A percentile compares a stretch with the other conserved stretches of the same genome.
These are phyloP conservation scores for Tenodera sinensis DNA, from an alignment of 2,888 invertebrate species.

Conservation along the genomic window DNA sequence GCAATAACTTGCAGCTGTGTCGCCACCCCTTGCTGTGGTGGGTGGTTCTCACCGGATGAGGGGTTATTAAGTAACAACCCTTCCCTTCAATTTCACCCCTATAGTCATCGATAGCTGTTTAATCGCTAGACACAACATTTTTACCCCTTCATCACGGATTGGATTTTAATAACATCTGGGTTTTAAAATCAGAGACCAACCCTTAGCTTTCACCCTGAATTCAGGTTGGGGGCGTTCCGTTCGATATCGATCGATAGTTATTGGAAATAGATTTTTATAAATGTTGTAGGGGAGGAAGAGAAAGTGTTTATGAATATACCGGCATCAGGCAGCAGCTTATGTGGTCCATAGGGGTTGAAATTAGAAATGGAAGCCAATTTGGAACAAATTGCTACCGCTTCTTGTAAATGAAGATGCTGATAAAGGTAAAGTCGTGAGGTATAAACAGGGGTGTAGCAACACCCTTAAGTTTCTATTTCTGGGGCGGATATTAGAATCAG, in stretches of 20 bases:
- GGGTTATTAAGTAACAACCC: not conserved
- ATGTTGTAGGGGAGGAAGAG: not conserved
- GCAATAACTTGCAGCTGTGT: not conserved
- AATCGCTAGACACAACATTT: not conserved
- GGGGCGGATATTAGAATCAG: too few relatives aligned
- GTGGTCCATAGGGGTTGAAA: not conserved
- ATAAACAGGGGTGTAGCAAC: too few relatives aligned
- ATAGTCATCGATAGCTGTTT: not conserved
- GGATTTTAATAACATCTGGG: not conserved
- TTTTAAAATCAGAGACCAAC: not conserved
- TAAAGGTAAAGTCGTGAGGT: not conserved
- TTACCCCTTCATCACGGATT: not conserved
- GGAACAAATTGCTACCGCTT: not conserved
- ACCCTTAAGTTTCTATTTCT: too few relatives aligned
- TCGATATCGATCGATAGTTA: not conserved
- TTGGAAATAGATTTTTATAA: not conserved
- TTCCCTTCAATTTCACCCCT: not conserved
- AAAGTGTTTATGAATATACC: not conserved
- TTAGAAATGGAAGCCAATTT: not conserved
- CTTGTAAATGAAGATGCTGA: not conserved
- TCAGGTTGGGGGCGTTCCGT: not conserved
- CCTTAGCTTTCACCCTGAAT: not conserved
- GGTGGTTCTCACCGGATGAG: not conserved
- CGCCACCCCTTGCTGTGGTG: not conserved
- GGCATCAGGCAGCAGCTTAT: not conserved